A percentile compares a stretch with the other conserved stretches of the same genome.
Evolutionary conservation across 2,113 vertebrate species (phyloP).

Genomic region (Cranoglanis bouderius): DNA sequence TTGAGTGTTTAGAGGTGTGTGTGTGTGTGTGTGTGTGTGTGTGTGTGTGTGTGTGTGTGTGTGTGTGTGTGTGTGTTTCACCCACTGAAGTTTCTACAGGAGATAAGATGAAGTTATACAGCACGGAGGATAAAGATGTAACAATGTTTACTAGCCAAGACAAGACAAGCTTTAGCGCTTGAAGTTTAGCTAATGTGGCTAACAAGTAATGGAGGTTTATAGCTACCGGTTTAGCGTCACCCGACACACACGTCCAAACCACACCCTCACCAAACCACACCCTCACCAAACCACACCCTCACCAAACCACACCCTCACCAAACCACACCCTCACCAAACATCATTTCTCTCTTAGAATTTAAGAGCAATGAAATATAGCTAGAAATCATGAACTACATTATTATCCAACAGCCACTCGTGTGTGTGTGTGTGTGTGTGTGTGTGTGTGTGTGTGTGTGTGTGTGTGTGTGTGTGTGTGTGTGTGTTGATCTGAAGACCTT

Average conservation of each 20-base stretch:
- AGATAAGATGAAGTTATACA: background rate
- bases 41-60: conserved; percentile 2
- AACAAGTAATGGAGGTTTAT: background rate
- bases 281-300: too few species aligned
- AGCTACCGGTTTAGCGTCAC: too few species aligned
- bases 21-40: conserved; percentile 11
- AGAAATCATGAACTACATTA: background rate
- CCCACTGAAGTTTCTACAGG: background rate
- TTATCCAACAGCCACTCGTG: background rate
- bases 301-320: too few species aligned
- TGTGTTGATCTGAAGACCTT: conserved; percentile 63
- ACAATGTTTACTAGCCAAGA: too few species aligned
- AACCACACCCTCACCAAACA: too few species aligned
- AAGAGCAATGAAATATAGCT: too few species aligned
- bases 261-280: too few species aligned
- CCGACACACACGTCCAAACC: background rate
- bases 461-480: background rate
- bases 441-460: background rate
- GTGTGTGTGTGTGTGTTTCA: conserved; percentile 14
- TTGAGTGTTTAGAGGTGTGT: conserved; percentile 28
- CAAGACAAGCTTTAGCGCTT: background rate
- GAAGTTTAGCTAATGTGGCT: background rate
- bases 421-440: background rate
- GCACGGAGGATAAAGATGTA: background rate
- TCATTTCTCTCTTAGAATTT: background rate